Evolutionary conservation across 2,113 vertebrate genomes (phyloP), one percentile per base, ranked within the genome.

Genomic region (Dinomys branickii): DNA sequence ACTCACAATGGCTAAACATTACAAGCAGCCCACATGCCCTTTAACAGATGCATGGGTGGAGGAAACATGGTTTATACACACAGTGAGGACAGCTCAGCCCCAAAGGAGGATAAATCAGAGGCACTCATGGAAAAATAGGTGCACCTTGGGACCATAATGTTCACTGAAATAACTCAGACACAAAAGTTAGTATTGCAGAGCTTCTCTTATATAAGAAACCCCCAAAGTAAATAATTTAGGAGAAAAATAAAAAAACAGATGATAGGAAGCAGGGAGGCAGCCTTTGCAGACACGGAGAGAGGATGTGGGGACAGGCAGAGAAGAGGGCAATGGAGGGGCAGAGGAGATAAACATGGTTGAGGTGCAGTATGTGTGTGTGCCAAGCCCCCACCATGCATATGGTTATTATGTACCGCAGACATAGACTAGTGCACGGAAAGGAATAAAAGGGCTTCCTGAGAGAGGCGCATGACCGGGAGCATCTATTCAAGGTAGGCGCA

Each of bases 331-430:
- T 1, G 1, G 71, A 41, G 73, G 24, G 41, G 28, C 13, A 11
- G 38, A 41, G 71, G 41, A 28, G 26, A 24, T 11, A 4, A 26
- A 44, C 26, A 16, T 2, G 19, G 24, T 12, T 44, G 71, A 12
- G 20, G 12, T 1, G 38, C 9, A 0, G 5, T 24, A 38, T 44
- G 20, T 5, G 10, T 0, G 28, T 7, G 20, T 17, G 11, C 14
- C 14, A 16, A 17, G 16, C 17, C 65, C 33, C 65, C 33, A 12
- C 13, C 12, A 0, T 33, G 30, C 12, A 65, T 30, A 5, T 13
- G 5, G 35, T 38, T 38, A 10, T 10, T 10, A 17, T 22, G n/a
- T 10, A 24, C 3, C 9, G 2, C 67, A 7, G 65, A n/a, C 65
- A 19, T 17, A 71, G 35, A 10, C 20, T 11, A n/a, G 9, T 8